phyloP scores from a whole-genome alignment of 2,797 vertebrate species.

The Microctenopoma stevenorrisi region DNA sequence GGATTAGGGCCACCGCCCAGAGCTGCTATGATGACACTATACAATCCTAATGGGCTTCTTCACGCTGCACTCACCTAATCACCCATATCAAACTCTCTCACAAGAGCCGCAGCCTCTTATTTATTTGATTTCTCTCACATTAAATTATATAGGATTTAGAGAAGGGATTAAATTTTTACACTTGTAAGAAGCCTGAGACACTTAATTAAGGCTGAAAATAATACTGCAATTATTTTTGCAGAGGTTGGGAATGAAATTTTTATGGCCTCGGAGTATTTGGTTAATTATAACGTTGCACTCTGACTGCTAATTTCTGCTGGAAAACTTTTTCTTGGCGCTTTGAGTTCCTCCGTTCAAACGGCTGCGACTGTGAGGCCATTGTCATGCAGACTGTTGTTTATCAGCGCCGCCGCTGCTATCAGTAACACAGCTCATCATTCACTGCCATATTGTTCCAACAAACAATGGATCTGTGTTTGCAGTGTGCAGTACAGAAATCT shows the following conservation, averaged over 20 bases:
- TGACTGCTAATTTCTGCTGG: conserved; percentile 60
- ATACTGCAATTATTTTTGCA: conserved; percentile 79
- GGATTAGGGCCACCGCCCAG: conserved; percentile 75
- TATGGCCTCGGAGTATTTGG: conserved; percentile 68
- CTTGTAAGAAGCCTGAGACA: conserved; percentile 80
- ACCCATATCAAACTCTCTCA: conserved; percentile 83
- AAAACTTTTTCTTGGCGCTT: conserved; percentile 34
- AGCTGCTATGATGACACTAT: conserved; percentile 77
- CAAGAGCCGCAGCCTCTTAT: conserved; percentile 71
- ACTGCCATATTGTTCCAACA: conserved; percentile 66
- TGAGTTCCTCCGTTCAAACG: conserved; percentile 2
- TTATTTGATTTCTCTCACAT: conserved; percentile 85
- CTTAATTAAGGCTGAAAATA: conserved; percentile 85
- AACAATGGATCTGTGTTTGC: conserved; percentile 68
- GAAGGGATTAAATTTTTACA: conserved; percentile 83
- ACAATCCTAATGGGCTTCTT: conserved; percentile 83
- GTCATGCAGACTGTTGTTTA: conserved; percentile 71
- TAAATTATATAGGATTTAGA: conserved; percentile 85
- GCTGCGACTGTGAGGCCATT: conserved; percentile 51
- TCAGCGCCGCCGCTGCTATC: conserved; percentile 69
- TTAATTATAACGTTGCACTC: conserved; percentile 69
- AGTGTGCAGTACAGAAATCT: conserved; percentile 54
- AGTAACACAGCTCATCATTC: conserved; percentile 71
- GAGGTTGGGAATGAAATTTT: conserved; percentile 66
- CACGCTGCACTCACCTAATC: conserved; percentile 82